Conservation (phyloP, 1,140 invertebrate genomes). For the Paramacrobiotus metropolitanus region DNA sequence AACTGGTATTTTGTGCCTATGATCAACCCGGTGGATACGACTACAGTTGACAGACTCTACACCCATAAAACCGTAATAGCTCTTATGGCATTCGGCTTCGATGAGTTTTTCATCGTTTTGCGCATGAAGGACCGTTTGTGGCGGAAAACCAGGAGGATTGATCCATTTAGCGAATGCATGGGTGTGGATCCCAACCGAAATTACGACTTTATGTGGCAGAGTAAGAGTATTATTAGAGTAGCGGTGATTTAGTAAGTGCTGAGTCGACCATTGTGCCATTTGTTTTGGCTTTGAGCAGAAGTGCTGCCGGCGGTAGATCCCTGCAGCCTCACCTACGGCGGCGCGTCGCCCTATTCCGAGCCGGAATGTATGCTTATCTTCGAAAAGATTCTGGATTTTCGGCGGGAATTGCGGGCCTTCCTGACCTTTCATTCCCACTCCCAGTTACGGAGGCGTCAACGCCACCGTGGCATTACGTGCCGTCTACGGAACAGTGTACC, state of each 20-base stretch:
- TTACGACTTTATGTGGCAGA: constrained; percentile 10
- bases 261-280: no score
- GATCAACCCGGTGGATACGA: constrained; percentile 16
- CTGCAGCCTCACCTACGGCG: background rate
- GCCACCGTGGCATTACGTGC: background rate
- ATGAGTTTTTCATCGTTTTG: no score
- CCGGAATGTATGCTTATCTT: background rate
- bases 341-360: background rate
- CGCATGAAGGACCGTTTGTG: constrained; percentile 16
- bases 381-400: constrained; percentile 28
- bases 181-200: constrained; percentile 18
- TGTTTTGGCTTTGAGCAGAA: background rate
- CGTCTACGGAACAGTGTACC: background rate
- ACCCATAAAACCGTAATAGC: no score
- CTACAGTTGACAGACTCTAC: no score
- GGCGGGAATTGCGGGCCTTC: constrained; percentile 37
- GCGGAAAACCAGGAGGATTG: constrained; percentile 14
- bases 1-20: constrained; percentile 20
- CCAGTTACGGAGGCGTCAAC: constrained; percentile 18
- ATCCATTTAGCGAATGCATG: constrained; percentile 11
- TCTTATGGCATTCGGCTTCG: no score
- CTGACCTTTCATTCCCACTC: constrained; percentile 67
- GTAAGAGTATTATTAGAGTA: no score
- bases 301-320: background rate
- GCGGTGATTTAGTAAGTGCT: no score